Percentiles rank a stretch among this genome's conserved stretches.
Conservation (phyloP, 2,888 invertebrate species). For the Kryphioiulus occultus region DNA sequence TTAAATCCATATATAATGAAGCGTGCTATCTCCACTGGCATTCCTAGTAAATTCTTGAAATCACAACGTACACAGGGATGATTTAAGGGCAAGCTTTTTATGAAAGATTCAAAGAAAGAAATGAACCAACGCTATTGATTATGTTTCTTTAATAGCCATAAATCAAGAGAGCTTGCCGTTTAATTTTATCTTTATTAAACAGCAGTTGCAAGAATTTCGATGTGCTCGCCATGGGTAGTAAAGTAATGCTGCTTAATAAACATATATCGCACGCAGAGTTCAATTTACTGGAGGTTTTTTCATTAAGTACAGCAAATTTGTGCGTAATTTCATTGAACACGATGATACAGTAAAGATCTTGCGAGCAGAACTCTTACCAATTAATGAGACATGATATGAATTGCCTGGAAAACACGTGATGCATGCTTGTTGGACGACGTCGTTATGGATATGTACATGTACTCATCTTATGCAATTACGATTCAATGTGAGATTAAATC, state of each 20-base stretch:
- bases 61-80: neutral
- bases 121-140: neutral
- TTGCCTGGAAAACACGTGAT: neutral
- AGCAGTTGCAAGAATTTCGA: neutral
- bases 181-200: constrained; percentile 39
- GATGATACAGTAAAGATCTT: neutral
- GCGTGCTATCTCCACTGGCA: neutral
- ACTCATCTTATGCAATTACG: neutral
- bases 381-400: neutral
- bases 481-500: neutral
- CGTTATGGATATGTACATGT: too few relatives aligned
- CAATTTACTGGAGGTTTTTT: neutral
- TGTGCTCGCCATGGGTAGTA: neutral
- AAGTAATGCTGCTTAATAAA: neutral
- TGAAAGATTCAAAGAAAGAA: neutral
- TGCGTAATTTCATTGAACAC: neutral
- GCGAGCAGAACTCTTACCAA: neutral
- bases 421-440: neutral
- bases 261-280: neutral
- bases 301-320: neutral
- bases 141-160: neutral
- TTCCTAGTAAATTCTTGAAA: constrained; percentile 32
- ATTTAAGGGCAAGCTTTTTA: neutral
- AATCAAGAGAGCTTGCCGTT: neutral
- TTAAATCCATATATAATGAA: constrained; percentile 28